Evolutionary conservation across 2,113 vertebrate species (phyloP).

Genomic region (Cyprinodon brontotheroides): DNA sequence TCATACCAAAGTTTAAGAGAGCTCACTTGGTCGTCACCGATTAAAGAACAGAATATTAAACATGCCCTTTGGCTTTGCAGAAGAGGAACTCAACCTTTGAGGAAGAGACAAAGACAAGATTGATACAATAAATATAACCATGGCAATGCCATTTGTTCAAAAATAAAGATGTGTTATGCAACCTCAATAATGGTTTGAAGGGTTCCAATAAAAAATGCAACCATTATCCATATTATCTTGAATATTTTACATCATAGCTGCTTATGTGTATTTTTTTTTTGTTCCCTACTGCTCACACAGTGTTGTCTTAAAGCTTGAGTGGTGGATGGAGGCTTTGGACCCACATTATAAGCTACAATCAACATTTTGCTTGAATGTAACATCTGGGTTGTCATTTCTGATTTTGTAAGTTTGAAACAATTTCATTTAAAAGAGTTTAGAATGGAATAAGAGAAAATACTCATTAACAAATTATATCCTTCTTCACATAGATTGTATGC

Average conservation of each 20-base stretch:
- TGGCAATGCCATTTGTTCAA: not conserved
- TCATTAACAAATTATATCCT: not conserved
- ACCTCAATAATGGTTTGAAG: not conserved
- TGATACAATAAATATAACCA: conserved; percentile 26
- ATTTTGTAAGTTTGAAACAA: conserved; percentile 25
- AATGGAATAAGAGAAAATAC: not conserved
- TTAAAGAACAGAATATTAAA: conserved; percentile 64
- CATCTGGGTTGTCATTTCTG: conserved; percentile 21
- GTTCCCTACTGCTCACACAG: not conserved
- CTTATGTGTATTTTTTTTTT: not conserved
- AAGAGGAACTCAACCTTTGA: conserved; percentile 60
- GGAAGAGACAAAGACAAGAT: conserved; percentile 28
- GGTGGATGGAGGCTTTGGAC: conserved; percentile 30
- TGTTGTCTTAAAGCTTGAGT: conserved; percentile 30
- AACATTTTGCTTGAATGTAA: conserved; percentile 25
- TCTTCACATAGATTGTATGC: not conserved
- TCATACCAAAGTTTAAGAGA: conserved; percentile 53
- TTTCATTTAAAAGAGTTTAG: conserved; percentile 12
- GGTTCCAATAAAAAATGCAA: not conserved
- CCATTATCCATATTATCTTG: not conserved
- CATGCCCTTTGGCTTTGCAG: conserved; percentile 31
- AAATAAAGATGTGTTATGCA: conserved; percentile 21
- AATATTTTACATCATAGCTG: not conserved
- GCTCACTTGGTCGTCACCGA: conserved; percentile 43
- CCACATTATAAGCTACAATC: conserved; percentile 26